Percentiles rank a stretch among this genome's conserved stretches.
These are phyloP conservation scores for Hedychridium roseum DNA, from an alignment of 2,888 invertebrate genomes.

Conservation along the genomic window DNA sequence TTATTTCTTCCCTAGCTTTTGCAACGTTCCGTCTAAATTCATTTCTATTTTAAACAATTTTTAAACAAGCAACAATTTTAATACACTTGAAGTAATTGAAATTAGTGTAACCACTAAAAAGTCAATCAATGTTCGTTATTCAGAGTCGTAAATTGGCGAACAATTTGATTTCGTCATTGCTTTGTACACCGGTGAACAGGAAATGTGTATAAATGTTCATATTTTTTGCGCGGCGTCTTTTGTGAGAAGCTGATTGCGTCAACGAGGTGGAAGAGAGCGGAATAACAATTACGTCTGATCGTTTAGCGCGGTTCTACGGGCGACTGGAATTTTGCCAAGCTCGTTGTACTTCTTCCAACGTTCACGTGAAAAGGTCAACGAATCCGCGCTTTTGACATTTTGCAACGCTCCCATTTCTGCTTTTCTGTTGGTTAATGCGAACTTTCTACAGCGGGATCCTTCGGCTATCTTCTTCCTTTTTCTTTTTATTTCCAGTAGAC, in stretches of 20 bases:
- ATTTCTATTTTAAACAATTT: too few relatives aligned
- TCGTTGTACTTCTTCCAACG: conserved; percentile 4
- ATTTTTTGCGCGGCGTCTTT: too few relatives aligned
- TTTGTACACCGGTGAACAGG: too few relatives aligned
- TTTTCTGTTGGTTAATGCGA: conserved; percentile 8
- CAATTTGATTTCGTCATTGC: too few relatives aligned
- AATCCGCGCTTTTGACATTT: conserved; percentile 14
- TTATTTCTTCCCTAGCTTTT: too few relatives aligned
- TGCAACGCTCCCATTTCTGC: conserved; percentile 10
- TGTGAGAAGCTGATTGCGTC: background rate
- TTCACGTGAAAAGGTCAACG: conserved; percentile 10
- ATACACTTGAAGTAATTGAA: too few relatives aligned
- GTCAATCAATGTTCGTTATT: too few relatives aligned
- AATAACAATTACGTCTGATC: conserved; percentile 14
- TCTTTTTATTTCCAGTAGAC: conserved; percentile 23
- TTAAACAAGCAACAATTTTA: too few relatives aligned
- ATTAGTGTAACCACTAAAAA: too few relatives aligned
- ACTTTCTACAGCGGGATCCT: conserved; percentile 12
- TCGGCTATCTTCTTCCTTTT: conserved; percentile 3
- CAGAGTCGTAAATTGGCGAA: too few relatives aligned
- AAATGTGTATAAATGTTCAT: too few relatives aligned
- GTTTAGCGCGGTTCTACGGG: conserved; percentile 17
- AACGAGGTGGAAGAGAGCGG: conserved; percentile 16
- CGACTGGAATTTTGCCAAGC: conserved; percentile 26
- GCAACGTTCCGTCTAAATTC: too few relatives aligned